Evolutionary conservation across 2,888 invertebrate genomes (phyloP), one percentile per base, ranked within the genome.

Genomic region (Campoplex nolae): DNA sequence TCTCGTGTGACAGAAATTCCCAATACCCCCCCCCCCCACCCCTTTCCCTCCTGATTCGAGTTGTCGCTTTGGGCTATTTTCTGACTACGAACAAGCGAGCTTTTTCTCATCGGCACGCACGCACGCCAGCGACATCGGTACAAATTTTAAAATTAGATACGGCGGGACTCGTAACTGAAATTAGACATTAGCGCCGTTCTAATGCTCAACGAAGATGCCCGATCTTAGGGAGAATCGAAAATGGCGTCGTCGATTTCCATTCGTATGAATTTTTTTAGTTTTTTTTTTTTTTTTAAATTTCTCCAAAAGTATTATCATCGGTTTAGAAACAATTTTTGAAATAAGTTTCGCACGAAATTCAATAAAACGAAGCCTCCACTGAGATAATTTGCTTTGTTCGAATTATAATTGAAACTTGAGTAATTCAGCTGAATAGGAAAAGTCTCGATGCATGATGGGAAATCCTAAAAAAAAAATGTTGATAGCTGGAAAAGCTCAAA

Each of bases 71-170:
- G 80, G 83, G 84, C 85, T 87, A 88, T 86, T 89, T 89, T 87
- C 89, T 85, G 88, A 86, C 86, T 81, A 62, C 85, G 85, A 77
- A 84, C 77, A 45, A 80, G 71, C 32, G 77, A 85, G 82, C 81
- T 88, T 86, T 89, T 86, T 81, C 87, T 89, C 88, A 88, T 89
- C 87, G 88, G 84, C 86, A 85, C 89, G 87, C 86, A 71, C 18
- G 48, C 32, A 11, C 68, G 38, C 56, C 71, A 48, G 48, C 62
- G 62, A 75, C 62, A 58, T n/a, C 75, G 75, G 82, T 80, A 76
- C 87, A 80, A 38, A 83, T 87, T 82, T 87, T 89, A 89, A 89
- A 89, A 89, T 89, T 89, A 89, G 89, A 88, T 67, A 87, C 86
- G 73, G 73, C 78, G 83, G 70, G 88, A 88, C 85, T 75, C 82